Percentiles rank a stretch among this genome's conserved stretches.
These are phyloP conservation scores for Dolomedes plantarius DNA, from an alignment of 2,888 invertebrate species.

Conservation along the genomic window DNA sequence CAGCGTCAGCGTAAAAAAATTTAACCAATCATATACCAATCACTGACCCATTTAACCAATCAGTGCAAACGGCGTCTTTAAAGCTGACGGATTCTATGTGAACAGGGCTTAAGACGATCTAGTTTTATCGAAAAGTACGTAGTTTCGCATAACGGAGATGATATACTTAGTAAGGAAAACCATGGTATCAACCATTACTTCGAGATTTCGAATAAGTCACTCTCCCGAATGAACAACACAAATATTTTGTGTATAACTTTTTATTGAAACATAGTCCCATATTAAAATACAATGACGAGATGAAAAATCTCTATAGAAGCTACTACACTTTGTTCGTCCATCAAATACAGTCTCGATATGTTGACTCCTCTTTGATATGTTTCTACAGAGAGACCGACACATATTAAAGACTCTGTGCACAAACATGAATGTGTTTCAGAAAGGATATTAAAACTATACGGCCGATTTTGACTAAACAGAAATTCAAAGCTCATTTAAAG, in stretches of 20 bases:
- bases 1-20: too few species aligned
- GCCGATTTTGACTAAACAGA: neutral
- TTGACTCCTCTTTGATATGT: conserved; percentile 58
- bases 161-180: too few species aligned
- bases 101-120: too few species aligned
- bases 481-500: neutral
- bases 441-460: neutral
- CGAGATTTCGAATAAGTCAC: too few species aligned
- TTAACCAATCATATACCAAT: too few species aligned
- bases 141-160: too few species aligned
- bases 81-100: too few species aligned
- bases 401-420: conserved; percentile 30
- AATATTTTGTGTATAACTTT: conserved; percentile 67
- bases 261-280: conserved; percentile 68
- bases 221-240: too few species aligned
- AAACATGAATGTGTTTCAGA: neutral
- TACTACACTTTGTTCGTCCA: conserved; percentile 58
- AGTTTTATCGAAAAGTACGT: too few species aligned
- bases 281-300: conserved; percentile 68
- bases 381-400: conserved; percentile 29
- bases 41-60: too few species aligned
- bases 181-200: too few species aligned
- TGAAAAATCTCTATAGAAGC: conserved; percentile 53
- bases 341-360: conserved; percentile 18
- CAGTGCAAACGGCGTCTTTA: too few species aligned